Percentiles rank a stretch among this genome's conserved stretches.
phyloP scores from a whole-genome alignment of 2,113 vertebrate genomes.

The Alethe diademata region DNA sequence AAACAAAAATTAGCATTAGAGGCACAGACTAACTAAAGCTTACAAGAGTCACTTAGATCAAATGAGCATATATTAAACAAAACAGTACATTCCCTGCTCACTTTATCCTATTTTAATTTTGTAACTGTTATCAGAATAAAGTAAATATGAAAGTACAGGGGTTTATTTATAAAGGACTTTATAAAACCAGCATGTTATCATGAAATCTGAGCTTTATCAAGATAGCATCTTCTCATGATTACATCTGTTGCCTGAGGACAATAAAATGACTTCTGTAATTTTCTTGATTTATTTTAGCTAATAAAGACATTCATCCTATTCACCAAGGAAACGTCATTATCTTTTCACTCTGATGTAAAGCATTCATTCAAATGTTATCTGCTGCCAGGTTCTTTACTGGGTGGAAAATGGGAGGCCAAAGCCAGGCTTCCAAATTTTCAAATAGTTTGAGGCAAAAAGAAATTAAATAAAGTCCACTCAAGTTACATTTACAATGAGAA shows the following conservation, averaged over 20 bases:
- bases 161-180: not conserved
- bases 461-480: not conserved
- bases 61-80: not conserved
- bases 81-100: not conserved
- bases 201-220: constrained; percentile 19
- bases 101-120: not conserved
- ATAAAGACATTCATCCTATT: not conserved
- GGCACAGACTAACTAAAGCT: not conserved
- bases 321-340: not conserved
- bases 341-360: not conserved
- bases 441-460: not conserved
- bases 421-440: not conserved
- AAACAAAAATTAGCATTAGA: not conserved
- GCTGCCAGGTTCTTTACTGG: not conserved
- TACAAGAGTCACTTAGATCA: not conserved
- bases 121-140: not conserved
- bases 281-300: constrained; percentile 18
- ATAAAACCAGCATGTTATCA: not conserved
- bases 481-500: not conserved
- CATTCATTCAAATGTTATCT: not conserved
- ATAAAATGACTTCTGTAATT: constrained; percentile 38
- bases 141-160: not conserved
- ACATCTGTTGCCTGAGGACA: not conserved
- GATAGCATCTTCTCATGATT: constrained; percentile 28
- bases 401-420: not conserved